Conservation (phyloP, 2,113 vertebrate genomes). For the Odontesthes bonariensis region DNA sequence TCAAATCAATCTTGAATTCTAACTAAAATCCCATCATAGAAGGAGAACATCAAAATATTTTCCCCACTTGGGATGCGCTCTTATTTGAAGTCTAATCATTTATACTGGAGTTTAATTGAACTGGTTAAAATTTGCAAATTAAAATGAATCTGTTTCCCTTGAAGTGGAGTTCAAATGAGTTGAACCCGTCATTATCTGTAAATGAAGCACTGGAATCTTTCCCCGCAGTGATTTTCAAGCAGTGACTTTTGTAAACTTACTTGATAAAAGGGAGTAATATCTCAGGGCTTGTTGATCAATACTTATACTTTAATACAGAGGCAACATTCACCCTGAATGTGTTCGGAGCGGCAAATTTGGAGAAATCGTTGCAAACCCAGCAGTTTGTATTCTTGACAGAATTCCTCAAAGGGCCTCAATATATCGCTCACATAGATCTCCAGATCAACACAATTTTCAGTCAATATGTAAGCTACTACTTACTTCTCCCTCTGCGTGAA, state of each 20-base stretch:
- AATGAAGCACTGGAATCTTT: slow-evolving; percentile 43
- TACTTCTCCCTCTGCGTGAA: slow-evolving; percentile 38
- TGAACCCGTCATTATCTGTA: slow-evolving; percentile 48
- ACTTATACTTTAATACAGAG: slow-evolving; percentile 4
- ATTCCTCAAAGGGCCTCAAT: slow-evolving; percentile 35
- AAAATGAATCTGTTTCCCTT: slow-evolving; percentile 42
- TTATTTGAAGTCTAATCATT: neutral
- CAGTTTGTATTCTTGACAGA: slow-evolving; percentile 52
- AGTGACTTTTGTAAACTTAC: slow-evolving; percentile 22
- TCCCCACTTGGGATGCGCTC: slow-evolving; percentile 12
- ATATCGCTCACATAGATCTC: slow-evolving; percentile 47
- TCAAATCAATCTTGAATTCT: slow-evolving; percentile 15
- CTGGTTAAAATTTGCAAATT: slow-evolving; percentile 36
- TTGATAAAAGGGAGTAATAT: slow-evolving; percentile 19
- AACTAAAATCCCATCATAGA: slow-evolving; percentile 14
- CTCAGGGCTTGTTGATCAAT: slow-evolving; percentile 20
- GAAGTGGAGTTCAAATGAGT: slow-evolving; percentile 38
- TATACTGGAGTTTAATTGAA: slow-evolving; percentile 31
- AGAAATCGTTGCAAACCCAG: slow-evolving; percentile 16
- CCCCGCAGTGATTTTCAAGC: slow-evolving; percentile 21
- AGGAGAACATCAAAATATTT: neutral
- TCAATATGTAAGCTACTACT: slow-evolving; percentile 55
- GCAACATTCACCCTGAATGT: neutral
- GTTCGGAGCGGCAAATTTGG: slow-evolving; percentile 9
- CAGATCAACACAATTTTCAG: slow-evolving; percentile 41